Base-by-base conservation (phyloP, 2,797 vertebrate species). In the Sebastes hopkinsi region DNA sequence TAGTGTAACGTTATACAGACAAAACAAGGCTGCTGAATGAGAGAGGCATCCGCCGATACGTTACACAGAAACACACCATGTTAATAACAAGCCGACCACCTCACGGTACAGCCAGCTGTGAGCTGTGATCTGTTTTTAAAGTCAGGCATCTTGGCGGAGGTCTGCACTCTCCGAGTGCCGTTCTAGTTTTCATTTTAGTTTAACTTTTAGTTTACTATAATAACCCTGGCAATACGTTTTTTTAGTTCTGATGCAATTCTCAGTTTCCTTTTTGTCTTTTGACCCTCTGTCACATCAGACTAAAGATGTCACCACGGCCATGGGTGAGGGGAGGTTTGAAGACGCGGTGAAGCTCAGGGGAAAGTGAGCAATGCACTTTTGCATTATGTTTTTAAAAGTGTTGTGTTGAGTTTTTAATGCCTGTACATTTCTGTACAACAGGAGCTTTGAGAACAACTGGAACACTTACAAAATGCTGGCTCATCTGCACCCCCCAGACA, bases 371-470 rank as follows among this genome's bases (percentile, higher is more conserved):
- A 69, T 78, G 50, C 66, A 61, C 13, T 7, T 67, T 72, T 75
- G 4, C 77, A 36, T 72, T 62, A 38, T 71, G 9, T 30, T 70
- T 77, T 46, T 9, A 0, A 72, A 62, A 1, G 2, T 75, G 12
- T 16, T 54, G 20, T 38, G 8, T 30, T 58, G n/a, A 34, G 4
- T 83, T 79, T 75, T 25, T 78, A 69, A 58, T 72, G 18, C 70
- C 29, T 76, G 30, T 34, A 46, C 0, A 58, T 61, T 30, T 80
- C 56, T 79, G 29, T 32, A n/a, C 42, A 54, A 74, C 72, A 99
- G 98, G 97, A 99, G 97, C 78, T 99, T 99, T 93, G 96, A 98
- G 93, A 98, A 98, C 88, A 99, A 98, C 92, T 99, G 97, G 98
- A 97, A 96, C 7, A 97, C 97, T 0, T 99, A 98, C 88, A 97